Percentiles rank a stretch among this genome's conserved stretches.
Conservation (phyloP, 2,888 invertebrate genomes). For the Andrena trimmerana region DNA sequence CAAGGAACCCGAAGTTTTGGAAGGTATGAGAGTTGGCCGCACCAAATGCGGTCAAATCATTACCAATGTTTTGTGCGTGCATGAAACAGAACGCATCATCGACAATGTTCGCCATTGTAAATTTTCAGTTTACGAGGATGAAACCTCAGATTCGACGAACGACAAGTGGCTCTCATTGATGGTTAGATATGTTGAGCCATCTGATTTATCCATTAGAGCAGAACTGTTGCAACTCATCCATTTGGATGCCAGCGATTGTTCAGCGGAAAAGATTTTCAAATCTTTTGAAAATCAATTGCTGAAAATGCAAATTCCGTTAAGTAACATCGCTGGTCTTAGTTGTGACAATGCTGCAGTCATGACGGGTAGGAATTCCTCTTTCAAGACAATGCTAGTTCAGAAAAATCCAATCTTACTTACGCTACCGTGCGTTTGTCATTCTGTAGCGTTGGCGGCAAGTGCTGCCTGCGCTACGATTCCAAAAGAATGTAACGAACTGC, state of each 20-base stretch:
- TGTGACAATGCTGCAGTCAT: slow-evolving; percentile 9
- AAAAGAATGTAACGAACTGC: slow-evolving; percentile 1
- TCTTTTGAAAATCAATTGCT: slow-evolving; percentile 16
- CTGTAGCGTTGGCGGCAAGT: slow-evolving; percentile 9
- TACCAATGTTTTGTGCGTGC: too few relatives aligned
- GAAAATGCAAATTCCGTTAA: slow-evolving; percentile 10
- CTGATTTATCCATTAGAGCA: not conserved
- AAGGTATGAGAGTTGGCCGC: too few relatives aligned
- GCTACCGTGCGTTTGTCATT: slow-evolving; percentile 27
- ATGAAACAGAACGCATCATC: too few relatives aligned
- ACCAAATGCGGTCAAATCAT: too few relatives aligned
- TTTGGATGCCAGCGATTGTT: slow-evolving; percentile 25
- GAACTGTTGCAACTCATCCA: not conserved
- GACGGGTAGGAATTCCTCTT: slow-evolving; percentile 4
- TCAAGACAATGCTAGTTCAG: slow-evolving; percentile 17
- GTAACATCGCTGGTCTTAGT: slow-evolving; percentile 16
- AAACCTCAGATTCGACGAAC: not conserved
- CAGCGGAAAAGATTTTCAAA: slow-evolving; percentile 27
- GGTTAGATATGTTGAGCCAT: not conserved
- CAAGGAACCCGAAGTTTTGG: too few relatives aligned
- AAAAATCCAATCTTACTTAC: not conserved
- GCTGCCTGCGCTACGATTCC: slow-evolving; percentile 7
- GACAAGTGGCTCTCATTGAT: too few relatives aligned
- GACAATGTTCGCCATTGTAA: too few relatives aligned
- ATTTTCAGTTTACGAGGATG: not conserved